A percentile compares a stretch with the other conserved stretches of the same genome.
Evolutionary conservation across 2,797 vertebrate species (phyloP).

Genomic region (Avahi laniger): DNA sequence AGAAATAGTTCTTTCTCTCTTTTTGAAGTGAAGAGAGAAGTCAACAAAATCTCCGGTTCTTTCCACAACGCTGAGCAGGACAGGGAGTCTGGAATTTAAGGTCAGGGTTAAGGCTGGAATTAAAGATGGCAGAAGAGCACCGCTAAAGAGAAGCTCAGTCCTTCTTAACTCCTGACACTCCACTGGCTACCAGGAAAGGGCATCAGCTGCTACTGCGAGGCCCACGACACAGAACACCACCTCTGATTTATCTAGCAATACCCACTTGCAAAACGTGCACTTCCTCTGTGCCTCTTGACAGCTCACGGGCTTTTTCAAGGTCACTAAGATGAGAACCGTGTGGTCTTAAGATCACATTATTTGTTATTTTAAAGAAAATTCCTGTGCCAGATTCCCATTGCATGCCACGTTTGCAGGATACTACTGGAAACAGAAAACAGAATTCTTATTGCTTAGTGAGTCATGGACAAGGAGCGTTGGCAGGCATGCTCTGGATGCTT

Average conservation of each 20-base stretch:
- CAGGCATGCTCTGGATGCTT: background rate
- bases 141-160: background rate
- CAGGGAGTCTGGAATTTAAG: background rate
- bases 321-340: background rate
- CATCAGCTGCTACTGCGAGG: background rate
- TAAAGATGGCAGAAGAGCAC: background rate
- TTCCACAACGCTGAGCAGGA: background rate
- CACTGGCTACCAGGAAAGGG: background rate
- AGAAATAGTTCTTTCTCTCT: background rate
- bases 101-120: background rate
- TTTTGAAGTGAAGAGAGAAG: conserved; percentile 38
- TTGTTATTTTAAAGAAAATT: conserved; percentile 42
- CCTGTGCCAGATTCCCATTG: background rate
- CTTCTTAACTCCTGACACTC: background rate
- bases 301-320: background rate
- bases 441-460: background rate
- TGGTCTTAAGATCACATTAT: background rate
- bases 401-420: background rate
- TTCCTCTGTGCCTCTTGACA: background rate
- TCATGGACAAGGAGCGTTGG: background rate
- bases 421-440: background rate
- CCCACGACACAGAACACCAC: rapidly evolving
- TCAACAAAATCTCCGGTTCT: background rate
- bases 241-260: background rate
- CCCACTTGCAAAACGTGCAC: background rate